A percentile compares a stretch with the other conserved stretches of the same genome.
phyloP scores from a whole-genome alignment of 2,797 vertebrate genomes.

The Sebastes alutus region DNA sequence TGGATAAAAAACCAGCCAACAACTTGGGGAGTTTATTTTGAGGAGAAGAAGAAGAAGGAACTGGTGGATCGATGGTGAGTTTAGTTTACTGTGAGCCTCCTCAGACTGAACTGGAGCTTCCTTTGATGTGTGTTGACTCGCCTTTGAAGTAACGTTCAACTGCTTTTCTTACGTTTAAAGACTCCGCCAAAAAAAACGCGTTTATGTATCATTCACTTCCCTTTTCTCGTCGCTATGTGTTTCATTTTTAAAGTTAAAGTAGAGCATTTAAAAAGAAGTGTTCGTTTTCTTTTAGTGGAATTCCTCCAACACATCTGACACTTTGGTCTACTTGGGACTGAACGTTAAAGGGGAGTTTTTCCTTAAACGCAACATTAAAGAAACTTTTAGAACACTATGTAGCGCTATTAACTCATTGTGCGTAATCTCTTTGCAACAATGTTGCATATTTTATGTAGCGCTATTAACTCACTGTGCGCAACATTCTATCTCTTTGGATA shows the following conservation, averaged over 20 bases:
- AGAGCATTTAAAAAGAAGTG: slow-evolving; percentile 13
- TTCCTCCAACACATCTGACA: slow-evolving; percentile 66
- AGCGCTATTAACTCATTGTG: neutral
- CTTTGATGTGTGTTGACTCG: slow-evolving; percentile 87
- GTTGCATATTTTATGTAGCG: neutral
- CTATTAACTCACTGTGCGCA: neutral
- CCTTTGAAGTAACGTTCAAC: slow-evolving; percentile 82
- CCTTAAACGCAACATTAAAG: slow-evolving; percentile 3
- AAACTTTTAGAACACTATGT: neutral
- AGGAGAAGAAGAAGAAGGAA: slow-evolving; percentile 64
- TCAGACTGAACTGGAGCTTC: slow-evolving; percentile 72
- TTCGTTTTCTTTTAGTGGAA: slow-evolving; percentile 45
- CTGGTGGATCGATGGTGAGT: slow-evolving; percentile 89
- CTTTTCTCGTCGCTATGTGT: neutral
- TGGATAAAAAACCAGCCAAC: slow-evolving; percentile 43
- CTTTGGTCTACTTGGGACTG: slow-evolving; percentile 51
- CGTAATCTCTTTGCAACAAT: neutral
- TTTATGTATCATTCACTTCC: neutral
- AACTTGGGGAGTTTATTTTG: slow-evolving; percentile 60
- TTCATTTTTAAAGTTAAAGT: slow-evolving; percentile 10
- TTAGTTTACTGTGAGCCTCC: slow-evolving; percentile 79
- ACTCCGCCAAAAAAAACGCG: neutral
- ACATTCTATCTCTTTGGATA: no score
- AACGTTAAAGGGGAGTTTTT: slow-evolving; percentile 23
- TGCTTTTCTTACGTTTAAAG: slow-evolving; percentile 65